Evolutionary conservation across 2,888 invertebrate species (phyloP).

Genomic region (Balanococcus diminutus): DNA sequence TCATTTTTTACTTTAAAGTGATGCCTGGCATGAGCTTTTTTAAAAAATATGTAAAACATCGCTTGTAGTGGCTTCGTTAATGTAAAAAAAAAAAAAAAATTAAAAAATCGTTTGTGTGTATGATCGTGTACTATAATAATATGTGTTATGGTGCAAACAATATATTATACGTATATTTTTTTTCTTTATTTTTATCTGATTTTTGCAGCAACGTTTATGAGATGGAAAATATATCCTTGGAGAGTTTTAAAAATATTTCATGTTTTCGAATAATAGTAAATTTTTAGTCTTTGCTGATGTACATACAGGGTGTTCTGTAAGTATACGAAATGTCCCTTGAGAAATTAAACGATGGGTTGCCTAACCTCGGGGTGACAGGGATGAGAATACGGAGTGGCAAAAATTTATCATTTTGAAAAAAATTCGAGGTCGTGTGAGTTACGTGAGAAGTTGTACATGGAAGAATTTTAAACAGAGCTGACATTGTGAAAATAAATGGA

Average conservation of each 20-base stretch:
- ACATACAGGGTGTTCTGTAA: not conserved
- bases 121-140: not conserved
- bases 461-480: no score
- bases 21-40: conserved; percentile 31
- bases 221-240: not conserved
- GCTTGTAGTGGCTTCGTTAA: conserved; percentile 14
- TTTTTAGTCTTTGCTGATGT: not conserved
- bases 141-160: not conserved
- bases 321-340: not conserved
- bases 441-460: not conserved
- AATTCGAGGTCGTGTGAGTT: not conserved
- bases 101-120: not conserved
- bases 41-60: conserved; percentile 16
- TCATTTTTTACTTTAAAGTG: not conserved
- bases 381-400: not conserved
- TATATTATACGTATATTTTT: conserved; percentile 9
- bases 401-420: not conserved
- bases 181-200: not conserved
- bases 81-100: conserved; percentile 16
- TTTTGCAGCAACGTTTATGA: not conserved
- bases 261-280: not conserved
- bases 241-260: not conserved
- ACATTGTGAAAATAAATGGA: no score
- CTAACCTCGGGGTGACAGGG: not conserved
- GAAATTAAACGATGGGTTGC: not conserved